phyloP scores from a whole-genome alignment of 2,797 vertebrate species.

The Nannoperca australis region DNA sequence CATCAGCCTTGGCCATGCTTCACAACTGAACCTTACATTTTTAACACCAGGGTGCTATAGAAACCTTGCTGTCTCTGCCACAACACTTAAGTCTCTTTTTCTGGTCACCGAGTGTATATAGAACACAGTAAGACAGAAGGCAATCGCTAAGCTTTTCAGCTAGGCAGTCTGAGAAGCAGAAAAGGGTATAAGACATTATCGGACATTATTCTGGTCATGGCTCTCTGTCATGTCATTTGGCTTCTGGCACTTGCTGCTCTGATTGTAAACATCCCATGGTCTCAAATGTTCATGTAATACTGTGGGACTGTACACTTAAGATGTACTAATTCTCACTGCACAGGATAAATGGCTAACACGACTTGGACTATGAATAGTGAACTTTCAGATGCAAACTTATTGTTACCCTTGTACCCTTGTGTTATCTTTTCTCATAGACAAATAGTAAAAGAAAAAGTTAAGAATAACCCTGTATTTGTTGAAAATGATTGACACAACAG shows the following conservation, averaged over 20 bases:
- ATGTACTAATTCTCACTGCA: not conserved
- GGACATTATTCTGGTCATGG: not conserved
- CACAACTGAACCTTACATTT: not conserved
- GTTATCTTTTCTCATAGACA: conserved; percentile 5
- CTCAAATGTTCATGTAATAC: not conserved
- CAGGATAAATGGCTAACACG: not conserved
- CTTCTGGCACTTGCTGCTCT: not conserved
- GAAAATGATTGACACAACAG: not conserved
- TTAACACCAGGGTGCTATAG: not conserved
- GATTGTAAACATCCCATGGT: not conserved
- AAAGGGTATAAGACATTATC: not conserved
- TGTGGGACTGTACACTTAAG: not conserved
- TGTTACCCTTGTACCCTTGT: not conserved
- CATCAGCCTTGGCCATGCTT: not conserved
- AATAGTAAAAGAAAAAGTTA: not conserved
- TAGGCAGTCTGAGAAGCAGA: not conserved
- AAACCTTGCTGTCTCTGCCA: not conserved
- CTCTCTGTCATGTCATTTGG: not conserved
- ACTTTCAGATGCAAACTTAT: conserved; percentile 2
- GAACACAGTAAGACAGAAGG: conserved; percentile 29
- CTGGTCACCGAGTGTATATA: conserved; percentile 33
- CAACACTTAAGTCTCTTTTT: not conserved
- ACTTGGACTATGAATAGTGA: not conserved
- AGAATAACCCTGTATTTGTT: conserved; percentile 9
- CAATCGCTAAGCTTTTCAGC: conserved; percentile 8